Conservation (phyloP, 2,113 vertebrate species). For the Xerus inauris region DNA sequence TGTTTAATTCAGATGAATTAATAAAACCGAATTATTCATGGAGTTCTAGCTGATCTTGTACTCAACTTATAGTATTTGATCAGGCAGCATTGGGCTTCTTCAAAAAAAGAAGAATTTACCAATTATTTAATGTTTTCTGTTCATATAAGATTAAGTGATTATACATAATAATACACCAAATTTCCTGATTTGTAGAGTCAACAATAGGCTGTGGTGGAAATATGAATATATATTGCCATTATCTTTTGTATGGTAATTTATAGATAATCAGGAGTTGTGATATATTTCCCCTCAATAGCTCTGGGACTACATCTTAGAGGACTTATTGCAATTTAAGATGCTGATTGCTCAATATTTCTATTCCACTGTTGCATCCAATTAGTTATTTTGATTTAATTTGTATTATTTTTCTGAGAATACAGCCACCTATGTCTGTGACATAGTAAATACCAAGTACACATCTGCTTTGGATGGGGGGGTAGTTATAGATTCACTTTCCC, state of each 20-base stretch:
- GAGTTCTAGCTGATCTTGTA: not conserved
- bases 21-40: not conserved
- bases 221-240: not conserved
- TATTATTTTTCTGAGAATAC: conserved; percentile 55
- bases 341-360: conserved; percentile 44
- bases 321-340: conserved; percentile 64
- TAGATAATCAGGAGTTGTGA: not conserved
- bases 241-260: conserved; percentile 51
- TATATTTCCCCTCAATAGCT: not conserved
- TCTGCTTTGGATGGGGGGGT: conserved; percentile 28
- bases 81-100: not conserved
- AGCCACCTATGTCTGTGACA: not conserved
- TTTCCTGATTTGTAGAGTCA: not conserved
- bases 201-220: not conserved
- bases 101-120: not conserved
- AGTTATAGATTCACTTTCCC: conserved; percentile 42
- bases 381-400: conserved; percentile 70
- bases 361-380: conserved; percentile 74
- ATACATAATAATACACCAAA: not conserved
- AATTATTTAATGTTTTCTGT: not conserved
- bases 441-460: conserved; percentile 53
- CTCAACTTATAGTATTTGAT: not conserved
- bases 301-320: not conserved
- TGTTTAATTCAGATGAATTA: not conserved
- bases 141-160: not conserved